A percentile compares a stretch with the other conserved stretches of the same genome.
Evolutionary conservation across 2,888 invertebrate species (phyloP).

Genomic region (Fragum sueziense): DNA sequence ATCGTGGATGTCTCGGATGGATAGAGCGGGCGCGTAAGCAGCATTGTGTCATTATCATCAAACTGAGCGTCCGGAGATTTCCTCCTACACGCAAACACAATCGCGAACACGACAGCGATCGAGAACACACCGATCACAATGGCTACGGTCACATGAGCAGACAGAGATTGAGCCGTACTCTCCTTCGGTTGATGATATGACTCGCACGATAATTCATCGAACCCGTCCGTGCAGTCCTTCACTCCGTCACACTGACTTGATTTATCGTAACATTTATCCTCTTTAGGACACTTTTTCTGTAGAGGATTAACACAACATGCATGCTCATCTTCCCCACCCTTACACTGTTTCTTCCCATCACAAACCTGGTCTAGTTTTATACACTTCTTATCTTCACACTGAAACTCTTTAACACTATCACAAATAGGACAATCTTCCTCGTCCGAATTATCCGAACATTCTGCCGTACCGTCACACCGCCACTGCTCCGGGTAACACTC

Average conservation of each 20-base stretch:
- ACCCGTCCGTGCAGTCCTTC: constrained; percentile 72
- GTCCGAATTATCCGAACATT: constrained; percentile 81
- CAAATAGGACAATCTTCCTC: constrained; percentile 78
- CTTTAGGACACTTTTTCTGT: constrained; percentile 74
- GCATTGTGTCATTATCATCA: constrained; percentile 71
- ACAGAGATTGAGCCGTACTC: constrained; percentile 53
- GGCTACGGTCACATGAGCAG: constrained; percentile 77
- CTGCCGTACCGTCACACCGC: constrained; percentile 94
- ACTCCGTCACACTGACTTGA: constrained; percentile 71
- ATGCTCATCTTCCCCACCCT: constrained; percentile 64
- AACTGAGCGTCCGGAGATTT: constrained; percentile 69
- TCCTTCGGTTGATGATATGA: constrained; percentile 20
- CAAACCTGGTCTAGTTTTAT: constrained; percentile 83
- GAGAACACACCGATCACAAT: constrained; percentile 84
- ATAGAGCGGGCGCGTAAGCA: constrained; percentile 75
- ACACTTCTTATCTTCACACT: constrained; percentile 74
- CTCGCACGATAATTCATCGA: constrained; percentile 47
- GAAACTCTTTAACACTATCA: constrained; percentile 69
- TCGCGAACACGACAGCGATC: constrained; percentile 84
- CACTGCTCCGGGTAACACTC: constrained; percentile 96
- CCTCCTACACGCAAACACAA: constrained; percentile 77
- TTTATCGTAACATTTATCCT: constrained; percentile 68
- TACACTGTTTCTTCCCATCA: constrained; percentile 70
- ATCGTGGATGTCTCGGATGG: constrained; percentile 66
- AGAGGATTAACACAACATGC: constrained; percentile 74